Conservation (phyloP, 2,888 invertebrate species). For the Amorpha juglandis region DNA sequence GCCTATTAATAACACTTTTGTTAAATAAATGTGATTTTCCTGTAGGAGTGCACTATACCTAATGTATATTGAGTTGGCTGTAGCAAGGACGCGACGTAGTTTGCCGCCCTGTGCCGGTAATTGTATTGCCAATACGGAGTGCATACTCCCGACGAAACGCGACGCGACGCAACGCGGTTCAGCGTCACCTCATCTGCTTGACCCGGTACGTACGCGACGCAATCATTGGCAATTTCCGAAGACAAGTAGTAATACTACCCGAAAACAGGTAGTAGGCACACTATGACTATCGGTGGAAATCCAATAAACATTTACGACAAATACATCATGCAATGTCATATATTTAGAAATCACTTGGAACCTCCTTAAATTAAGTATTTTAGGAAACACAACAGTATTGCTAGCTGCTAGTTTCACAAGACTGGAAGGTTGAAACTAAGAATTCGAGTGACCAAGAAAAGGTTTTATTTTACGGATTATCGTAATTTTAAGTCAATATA, state of each 20-base stretch:
- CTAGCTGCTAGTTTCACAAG: no score
- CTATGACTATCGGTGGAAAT: constrained; percentile 30
- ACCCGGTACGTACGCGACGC: constrained; percentile 52
- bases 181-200: constrained; percentile 47
- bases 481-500: background rate
- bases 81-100: background rate
- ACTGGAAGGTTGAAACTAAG: no score
- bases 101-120: constrained; percentile 51
- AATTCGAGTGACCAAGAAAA: no score
- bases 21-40: background rate
- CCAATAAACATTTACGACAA: constrained; percentile 36
- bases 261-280: background rate
- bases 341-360: no score
- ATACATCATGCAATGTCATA: no score
- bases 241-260: constrained; percentile 47
- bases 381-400: no score
- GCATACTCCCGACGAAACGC: constrained; percentile 40
- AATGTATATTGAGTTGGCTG: background rate
- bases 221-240: constrained; percentile 79
- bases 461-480: no score
- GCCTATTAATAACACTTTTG: background rate
- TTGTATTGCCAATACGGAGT: constrained; percentile 56
- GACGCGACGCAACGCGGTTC: constrained; percentile 33
- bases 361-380: no score
- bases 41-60: background rate